Evolutionary conservation across 2,797 vertebrate species (phyloP).

Genomic region (Diplodus sargus): DNA sequence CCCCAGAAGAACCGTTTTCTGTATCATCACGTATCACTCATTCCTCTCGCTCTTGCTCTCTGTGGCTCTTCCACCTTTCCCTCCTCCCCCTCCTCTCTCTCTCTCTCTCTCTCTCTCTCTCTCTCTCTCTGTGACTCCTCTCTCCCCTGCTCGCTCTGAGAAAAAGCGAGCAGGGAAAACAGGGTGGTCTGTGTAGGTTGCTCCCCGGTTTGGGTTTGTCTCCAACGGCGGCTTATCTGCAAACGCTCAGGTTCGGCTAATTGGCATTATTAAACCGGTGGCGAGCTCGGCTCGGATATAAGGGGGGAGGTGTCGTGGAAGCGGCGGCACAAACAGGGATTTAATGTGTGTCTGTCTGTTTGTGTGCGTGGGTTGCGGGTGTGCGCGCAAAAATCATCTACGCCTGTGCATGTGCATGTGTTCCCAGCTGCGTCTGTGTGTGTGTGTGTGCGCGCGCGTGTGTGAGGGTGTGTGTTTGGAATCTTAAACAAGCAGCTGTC

Average conservation of each 20-base stretch:
- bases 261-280: constrained; percentile 81
- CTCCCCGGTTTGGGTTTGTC: constrained; percentile 56
- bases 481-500: constrained; percentile 83
- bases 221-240: constrained; percentile 74
- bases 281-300: constrained; percentile 62
- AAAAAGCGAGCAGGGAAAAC: constrained; percentile 13
- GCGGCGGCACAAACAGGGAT: constrained; percentile 27
- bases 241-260: constrained; percentile 79
- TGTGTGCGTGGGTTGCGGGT: constrained; percentile 10
- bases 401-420: constrained; percentile 45
- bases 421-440: constrained; percentile 50
- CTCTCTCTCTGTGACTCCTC: background rate
- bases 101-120: background rate
- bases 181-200: constrained; percentile 62
- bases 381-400: constrained; percentile 37
- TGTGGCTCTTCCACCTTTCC: too few relatives aligned
- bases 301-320: constrained; percentile 37
- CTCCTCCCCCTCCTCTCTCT: background rate
- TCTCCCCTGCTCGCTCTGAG: background rate
- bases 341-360: constrained; percentile 29
- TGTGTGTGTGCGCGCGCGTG: constrained; percentile 9
- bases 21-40: constrained; percentile 3
- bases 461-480: constrained; percentile 56
- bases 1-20: constrained; percentile 23
- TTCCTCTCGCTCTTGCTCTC: background rate